Conservation (phyloP, 2,113 vertebrate genomes). For the Lycaon pictus region DNA sequence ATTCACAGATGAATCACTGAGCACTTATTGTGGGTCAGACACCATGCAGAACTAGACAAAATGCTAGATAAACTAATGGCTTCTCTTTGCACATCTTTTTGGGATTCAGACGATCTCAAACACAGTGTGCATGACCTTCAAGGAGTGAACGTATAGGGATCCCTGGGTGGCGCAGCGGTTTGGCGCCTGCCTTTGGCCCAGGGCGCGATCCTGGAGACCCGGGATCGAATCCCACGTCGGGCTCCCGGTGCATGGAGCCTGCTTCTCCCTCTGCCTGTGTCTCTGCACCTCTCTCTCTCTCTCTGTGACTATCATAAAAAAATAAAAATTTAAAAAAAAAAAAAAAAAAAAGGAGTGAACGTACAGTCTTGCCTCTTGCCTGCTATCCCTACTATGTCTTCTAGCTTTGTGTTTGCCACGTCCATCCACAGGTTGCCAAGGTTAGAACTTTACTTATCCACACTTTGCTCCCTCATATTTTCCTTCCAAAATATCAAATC, state of each 20-base stretch:
- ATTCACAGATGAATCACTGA: neutral
- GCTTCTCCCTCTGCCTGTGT: no score
- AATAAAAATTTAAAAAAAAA: no score
- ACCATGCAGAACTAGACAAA: neutral
- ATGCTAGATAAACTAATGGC: neutral
- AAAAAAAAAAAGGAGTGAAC: neutral
- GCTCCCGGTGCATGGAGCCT: no score
- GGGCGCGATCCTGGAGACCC: no score
- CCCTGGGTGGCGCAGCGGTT: no score
- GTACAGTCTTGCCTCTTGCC: neutral
- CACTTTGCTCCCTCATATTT: neutral
- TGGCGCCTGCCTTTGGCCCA: no score
- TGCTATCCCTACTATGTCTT: neutral
- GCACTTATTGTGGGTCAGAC: neutral
- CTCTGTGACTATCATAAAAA: no score
- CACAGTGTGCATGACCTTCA: neutral
- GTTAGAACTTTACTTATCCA: neutral
- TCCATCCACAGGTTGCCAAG: neutral
- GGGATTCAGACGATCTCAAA: neutral
- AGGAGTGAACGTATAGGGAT: neutral
- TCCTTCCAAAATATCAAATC: neutral
- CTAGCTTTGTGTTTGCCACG: neutral
- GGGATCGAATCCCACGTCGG: no score
- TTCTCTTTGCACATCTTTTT: neutral
- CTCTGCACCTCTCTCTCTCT: no score